A percentile compares a stretch with the other conserved stretches of the same genome.
These are phyloP conservation scores for Albula glossodonta DNA, from an alignment of 2,113 vertebrate genomes.

Conservation along the genomic window DNA sequence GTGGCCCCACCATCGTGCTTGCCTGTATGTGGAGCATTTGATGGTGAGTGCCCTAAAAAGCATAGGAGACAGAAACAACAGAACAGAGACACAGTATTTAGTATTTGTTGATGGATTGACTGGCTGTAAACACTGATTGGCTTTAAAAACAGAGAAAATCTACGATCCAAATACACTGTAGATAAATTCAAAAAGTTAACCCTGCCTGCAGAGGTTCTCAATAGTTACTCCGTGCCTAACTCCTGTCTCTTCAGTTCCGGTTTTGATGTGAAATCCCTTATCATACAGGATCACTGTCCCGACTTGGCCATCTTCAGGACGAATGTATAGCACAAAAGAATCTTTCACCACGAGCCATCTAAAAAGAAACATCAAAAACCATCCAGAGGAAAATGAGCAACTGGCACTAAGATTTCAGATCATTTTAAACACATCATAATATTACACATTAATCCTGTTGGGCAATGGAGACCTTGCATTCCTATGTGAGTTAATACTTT, in stretches of 20 bases:
- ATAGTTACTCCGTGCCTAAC: conserved; percentile 51
- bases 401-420: background rate
- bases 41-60: conserved; percentile 47
- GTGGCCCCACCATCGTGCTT: conserved; percentile 49
- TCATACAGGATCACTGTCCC: conserved; percentile 63
- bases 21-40: conserved; percentile 49
- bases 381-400: background rate
- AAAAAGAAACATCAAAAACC: conserved; percentile 31
- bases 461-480: too few species aligned
- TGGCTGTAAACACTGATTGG: too few species aligned
- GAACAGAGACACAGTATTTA: too few species aligned
- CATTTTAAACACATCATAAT: too few species aligned
- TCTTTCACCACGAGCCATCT: conserved; percentile 61
- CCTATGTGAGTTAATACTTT: too few species aligned
- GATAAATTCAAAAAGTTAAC: conserved; percentile 43
- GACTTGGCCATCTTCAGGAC: conserved; percentile 59
- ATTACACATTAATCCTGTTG: too few species aligned
- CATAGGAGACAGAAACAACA: background rate
- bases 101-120: too few species aligned
- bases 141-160: background rate
- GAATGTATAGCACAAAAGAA: conserved; percentile 68
- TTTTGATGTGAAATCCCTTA: conserved; percentile 67
- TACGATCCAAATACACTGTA: conserved; percentile 41
- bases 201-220: conserved; percentile 58
- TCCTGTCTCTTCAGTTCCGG: conserved; percentile 52